Evolutionary conservation across 2,113 vertebrate species (phyloP), one percentile per base, ranked within the genome.

Genomic region (Grantiella picta): DNA sequence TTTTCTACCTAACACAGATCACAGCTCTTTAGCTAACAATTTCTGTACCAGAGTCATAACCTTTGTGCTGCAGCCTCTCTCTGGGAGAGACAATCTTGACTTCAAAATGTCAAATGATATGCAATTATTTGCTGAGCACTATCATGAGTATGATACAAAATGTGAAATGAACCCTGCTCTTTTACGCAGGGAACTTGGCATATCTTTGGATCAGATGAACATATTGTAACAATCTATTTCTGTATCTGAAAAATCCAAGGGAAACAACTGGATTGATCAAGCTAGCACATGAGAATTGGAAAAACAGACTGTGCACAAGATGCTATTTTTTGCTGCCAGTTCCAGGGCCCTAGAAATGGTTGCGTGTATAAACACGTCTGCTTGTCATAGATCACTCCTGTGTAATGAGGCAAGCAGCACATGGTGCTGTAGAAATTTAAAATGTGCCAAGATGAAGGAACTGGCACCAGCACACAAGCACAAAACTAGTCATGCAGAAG

Each of bases 371-470:
- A 97, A 95, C 72, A 94, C 3, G 21, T 68, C 86, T 95, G 72
- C 52, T 89, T 91, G 81, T 91, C 89, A 72, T 79, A 89, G 89
- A 95, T 94, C 89, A 82, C 78, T 92, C 61, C 93, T 91, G 84
- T 72, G 81, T 95, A 96, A 96, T 96, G 91, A 97, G 77, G 86
- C 93, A 96, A 89, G 89, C 86, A 94, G 81, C 81, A 92, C 91
- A 95, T 76, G 83, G 66, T 87, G 81, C 65, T 91, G 69, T 38
- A 92, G 70, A 89, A 94, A 94, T 79, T 80, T 87, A 84, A 96
- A 89, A 91, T 33, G 61, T 87, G 89, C 83, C 93, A 95, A 85
- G 78, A 92, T 85, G 78, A 95, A 87, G 70, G 45, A 92, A 92
- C 53, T 11, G 1, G 84, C 78, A 92, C 76, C 45, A 86, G 86